Evolutionary conservation across 2,797 vertebrate species (phyloP).

Genomic region (Acrossocheilus fasciatus): DNA sequence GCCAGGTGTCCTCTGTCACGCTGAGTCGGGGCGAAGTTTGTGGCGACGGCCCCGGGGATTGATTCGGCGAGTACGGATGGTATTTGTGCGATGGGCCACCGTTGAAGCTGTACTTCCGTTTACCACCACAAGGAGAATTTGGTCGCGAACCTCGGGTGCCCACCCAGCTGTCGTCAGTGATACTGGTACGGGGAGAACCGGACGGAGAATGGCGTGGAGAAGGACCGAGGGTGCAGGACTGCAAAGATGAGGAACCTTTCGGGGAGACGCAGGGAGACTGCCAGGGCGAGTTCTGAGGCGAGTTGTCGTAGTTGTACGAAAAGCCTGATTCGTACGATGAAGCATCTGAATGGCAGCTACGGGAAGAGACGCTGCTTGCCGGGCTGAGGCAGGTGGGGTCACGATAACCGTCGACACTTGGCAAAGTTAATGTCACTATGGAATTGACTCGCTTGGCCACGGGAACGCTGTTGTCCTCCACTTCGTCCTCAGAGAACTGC

Average conservation of each 20-base stretch:
- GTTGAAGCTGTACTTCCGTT: constrained; percentile 92
- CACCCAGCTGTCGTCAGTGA: constrained; percentile 90
- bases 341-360: constrained; percentile 95
- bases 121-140: constrained; percentile 90
- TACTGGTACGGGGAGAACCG: constrained; percentile 84
- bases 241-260: constrained; percentile 86
- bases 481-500: constrained; percentile 88
- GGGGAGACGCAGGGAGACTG: constrained; percentile 96
- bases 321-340: constrained; percentile 95
- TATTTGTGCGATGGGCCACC: constrained; percentile 77
- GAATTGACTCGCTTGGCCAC: constrained; percentile 83
- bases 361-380: constrained; percentile 94
- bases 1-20: constrained; percentile 90
- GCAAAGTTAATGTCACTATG: constrained; percentile 90
- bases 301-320: constrained; percentile 90
- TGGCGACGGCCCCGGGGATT: constrained; percentile 88
- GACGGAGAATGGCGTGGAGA: constrained; percentile 90
- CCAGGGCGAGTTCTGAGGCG: constrained; percentile 96
- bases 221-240: constrained; percentile 79
- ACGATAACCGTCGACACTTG: constrained; percentile 89
- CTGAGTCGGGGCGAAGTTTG: constrained; percentile 91
- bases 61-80: constrained; percentile 86
- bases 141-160: constrained; percentile 84
- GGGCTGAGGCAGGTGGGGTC: constrained; percentile 96
- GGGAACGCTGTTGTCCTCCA: constrained; percentile 82